phyloP scores from a whole-genome alignment of 2,113 vertebrate genomes.

The Crotalus viridis region DNA sequence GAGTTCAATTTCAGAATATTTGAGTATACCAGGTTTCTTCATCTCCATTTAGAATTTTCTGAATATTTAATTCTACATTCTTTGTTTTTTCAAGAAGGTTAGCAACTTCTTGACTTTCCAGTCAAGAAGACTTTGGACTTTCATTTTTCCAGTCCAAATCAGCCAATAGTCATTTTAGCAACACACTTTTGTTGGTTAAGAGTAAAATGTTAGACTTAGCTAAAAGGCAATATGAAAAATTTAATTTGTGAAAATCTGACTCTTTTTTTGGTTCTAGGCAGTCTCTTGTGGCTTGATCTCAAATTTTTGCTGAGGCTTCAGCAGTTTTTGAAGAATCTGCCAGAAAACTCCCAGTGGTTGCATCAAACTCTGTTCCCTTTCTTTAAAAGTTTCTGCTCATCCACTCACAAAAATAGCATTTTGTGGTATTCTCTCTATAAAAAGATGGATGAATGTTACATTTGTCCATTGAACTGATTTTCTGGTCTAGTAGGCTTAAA shows the following conservation, averaged over 20 bases:
- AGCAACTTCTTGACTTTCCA: not conserved
- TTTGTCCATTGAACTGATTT: not conserved
- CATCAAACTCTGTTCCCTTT: not conserved
- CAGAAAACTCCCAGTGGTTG: not conserved
- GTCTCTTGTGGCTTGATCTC: not conserved
- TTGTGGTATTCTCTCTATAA: slow-evolving; percentile 5
- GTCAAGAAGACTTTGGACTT: not conserved
- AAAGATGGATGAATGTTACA: not conserved
- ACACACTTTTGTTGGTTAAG: slow-evolving; percentile 36
- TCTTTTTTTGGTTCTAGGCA: not conserved
- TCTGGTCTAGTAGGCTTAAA: not conserved
- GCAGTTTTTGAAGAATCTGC: slow-evolving; percentile 3
- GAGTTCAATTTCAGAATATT: not conserved
- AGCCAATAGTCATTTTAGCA: not conserved
- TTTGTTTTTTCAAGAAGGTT: not conserved
- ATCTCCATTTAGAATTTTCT: not conserved
- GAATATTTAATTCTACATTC: not conserved
- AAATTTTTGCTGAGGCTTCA: slow-evolving; percentile 2
- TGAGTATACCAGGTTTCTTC: not conserved
- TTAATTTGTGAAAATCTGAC: slow-evolving; percentile 1
- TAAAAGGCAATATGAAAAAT: not conserved
- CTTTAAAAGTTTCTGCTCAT: not conserved
- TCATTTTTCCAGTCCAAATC: not conserved
- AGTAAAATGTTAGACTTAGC: slow-evolving; percentile 3
- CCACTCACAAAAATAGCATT: not conserved